Evolutionary conservation across 1,140 invertebrate species (phyloP).

Genomic region (Scaptomyza hsui): DNA sequence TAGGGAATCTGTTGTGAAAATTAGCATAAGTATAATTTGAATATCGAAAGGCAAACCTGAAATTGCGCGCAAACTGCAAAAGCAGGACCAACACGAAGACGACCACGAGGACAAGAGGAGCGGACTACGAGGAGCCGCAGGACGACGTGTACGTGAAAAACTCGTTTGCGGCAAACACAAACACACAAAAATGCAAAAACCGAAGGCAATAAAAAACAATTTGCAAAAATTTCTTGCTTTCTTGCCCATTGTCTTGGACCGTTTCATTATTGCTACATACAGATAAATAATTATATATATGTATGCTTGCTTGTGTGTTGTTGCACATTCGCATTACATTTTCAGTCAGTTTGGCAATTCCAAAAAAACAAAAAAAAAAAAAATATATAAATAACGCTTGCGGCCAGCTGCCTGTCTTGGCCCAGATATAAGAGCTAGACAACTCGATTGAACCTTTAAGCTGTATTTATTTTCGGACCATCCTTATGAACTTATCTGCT

Average conservation of each 20-base stretch:
- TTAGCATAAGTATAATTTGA: constrained; percentile 80
- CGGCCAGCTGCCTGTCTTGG: constrained; percentile 26
- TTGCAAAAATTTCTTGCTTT: constrained; percentile 72
- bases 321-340: constrained; percentile 44
- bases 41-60: constrained; percentile 66
- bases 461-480: background rate
- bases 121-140: constrained; percentile 19
- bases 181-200: background rate
- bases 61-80: constrained; percentile 31
- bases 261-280: constrained; percentile 19
- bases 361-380: constrained; percentile 21
- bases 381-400: constrained; percentile 16
- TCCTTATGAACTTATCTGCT: background rate
- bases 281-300: background rate
- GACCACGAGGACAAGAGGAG: background rate
- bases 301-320: background rate
- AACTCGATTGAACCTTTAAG: background rate
- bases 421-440: background rate
- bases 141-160: constrained; percentile 37
- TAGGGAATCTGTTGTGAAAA: constrained; percentile 50
- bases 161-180: constrained; percentile 64
- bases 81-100: constrained; percentile 1
- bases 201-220: constrained; percentile 59
- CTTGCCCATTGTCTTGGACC: constrained; percentile 35
- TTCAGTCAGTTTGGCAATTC: constrained; percentile 40